A percentile compares a stretch with the other conserved stretches of the same genome.
Evolutionary conservation across 2,888 invertebrate genomes (phyloP).

Genomic region (Periphyllus acericola): DNA sequence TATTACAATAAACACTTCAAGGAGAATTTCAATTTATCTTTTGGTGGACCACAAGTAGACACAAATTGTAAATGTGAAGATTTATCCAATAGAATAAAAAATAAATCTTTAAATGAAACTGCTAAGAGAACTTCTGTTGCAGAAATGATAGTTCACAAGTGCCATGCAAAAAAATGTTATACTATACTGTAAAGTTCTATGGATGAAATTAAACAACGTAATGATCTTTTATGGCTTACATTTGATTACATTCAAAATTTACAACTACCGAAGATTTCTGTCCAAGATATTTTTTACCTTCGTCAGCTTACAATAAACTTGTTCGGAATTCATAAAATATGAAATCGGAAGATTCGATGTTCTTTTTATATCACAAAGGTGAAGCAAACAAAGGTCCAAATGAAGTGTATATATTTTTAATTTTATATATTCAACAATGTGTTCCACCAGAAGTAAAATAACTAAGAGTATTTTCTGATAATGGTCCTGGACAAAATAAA

Average conservation of each 20-base stretch:
- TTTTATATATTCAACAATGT: slow-evolving; percentile 18
- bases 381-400: slow-evolving; percentile 63
- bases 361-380: slow-evolving; percentile 65
- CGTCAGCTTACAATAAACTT: slow-evolving; percentile 63
- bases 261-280: slow-evolving; percentile 65
- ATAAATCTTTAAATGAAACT: slow-evolving; percentile 53
- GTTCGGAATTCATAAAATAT: slow-evolving; percentile 64
- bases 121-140: slow-evolving; percentile 64
- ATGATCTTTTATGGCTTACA: slow-evolving; percentile 63
- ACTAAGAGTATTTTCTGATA: slow-evolving; percentile 65
- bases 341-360: slow-evolving; percentile 63
- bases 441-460: slow-evolving; percentile 36
- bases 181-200: slow-evolving; percentile 63
- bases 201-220: slow-evolving; percentile 61
- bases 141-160: slow-evolving; percentile 64
- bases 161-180: slow-evolving; percentile 64
- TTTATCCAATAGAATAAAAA: neutral
- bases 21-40: neutral
- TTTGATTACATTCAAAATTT: slow-evolving; percentile 65
- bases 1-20: neutral
- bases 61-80: neutral
- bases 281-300: slow-evolving; percentile 64
- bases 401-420: slow-evolving; percentile 62
- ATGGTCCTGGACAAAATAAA: slow-evolving; percentile 65
- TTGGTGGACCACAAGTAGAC: slow-evolving; percentile 4